These are phyloP conservation scores for Sebastes schlegelii DNA, from an alignment of 2,113 vertebrate genomes.

Conservation along the genomic window DNA sequence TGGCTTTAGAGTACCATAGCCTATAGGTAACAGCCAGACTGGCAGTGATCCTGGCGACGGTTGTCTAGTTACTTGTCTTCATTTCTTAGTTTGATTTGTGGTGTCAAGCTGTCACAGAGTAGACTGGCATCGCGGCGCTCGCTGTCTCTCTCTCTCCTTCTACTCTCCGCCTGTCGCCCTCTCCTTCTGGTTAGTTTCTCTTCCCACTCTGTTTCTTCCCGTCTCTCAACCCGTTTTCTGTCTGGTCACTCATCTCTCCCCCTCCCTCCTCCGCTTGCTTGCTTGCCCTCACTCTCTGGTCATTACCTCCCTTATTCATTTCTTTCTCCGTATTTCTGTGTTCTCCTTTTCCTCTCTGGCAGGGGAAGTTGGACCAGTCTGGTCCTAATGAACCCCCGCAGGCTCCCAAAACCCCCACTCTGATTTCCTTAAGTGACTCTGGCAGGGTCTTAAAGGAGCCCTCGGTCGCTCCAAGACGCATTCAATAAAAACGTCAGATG, in stretches of 20 bases:
- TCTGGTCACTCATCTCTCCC: constrained; percentile 44
- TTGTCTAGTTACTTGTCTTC: constrained; percentile 78
- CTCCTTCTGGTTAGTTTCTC: constrained; percentile 54
- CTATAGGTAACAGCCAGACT: constrained; percentile 71
- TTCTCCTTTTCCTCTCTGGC: constrained; percentile 70
- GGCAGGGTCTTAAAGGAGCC: constrained; percentile 77
- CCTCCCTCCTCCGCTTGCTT: neutral
- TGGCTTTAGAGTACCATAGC: constrained; percentile 61
- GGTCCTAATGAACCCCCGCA: constrained; percentile 83
- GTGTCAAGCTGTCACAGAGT: constrained; percentile 73
- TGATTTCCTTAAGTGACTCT: constrained; percentile 83
- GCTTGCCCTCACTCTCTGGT: constrained; percentile 42
- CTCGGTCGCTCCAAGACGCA: constrained; percentile 64
- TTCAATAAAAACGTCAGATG: constrained; percentile 84
- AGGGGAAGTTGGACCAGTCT: constrained; percentile 77
- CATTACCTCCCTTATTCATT: constrained; percentile 52
- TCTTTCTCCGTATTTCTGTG: constrained; percentile 48
- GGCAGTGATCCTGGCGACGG: constrained; percentile 68
- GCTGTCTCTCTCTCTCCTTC: constrained; percentile 51
- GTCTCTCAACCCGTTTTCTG: constrained; percentile 37
- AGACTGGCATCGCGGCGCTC: constrained; percentile 59
- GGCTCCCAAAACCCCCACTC: constrained; percentile 76
- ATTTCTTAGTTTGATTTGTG: constrained; percentile 75
- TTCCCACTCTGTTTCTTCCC: constrained; percentile 52
- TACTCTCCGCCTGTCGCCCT: constrained; percentile 29